phyloP scores from a whole-genome alignment of 1,140 invertebrate species.

The Nephila pilipes region DNA sequence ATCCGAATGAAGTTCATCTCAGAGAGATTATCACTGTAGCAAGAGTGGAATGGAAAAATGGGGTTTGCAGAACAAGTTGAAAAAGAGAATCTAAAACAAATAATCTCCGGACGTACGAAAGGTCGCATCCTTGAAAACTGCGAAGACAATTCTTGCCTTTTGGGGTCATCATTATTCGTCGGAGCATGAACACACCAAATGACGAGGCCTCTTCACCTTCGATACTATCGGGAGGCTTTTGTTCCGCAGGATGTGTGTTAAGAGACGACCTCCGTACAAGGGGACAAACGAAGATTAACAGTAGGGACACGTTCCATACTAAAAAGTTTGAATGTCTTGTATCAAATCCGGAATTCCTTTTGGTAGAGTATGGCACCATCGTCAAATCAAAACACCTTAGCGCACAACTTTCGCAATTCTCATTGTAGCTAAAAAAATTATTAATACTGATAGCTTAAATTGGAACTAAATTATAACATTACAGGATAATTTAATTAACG shows the following conservation, averaged over 20 bases:
- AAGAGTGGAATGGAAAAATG: not conserved
- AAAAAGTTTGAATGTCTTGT: too few species aligned
- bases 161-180: slow-evolving; percentile 24
- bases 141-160: slow-evolving; percentile 33
- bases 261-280: not conserved
- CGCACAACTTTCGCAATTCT: too few species aligned
- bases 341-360: too few species aligned
- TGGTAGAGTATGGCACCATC: too few species aligned
- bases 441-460: too few species aligned
- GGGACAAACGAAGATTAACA: not conserved
- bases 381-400: too few species aligned
- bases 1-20: too few species aligned
- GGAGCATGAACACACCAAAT: not conserved
- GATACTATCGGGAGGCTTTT: not conserved
- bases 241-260: not conserved
- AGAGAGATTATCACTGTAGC: too few species aligned
- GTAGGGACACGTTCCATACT: too few species aligned
- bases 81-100: slow-evolving; percentile 24
- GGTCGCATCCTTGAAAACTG: slow-evolving; percentile 34
- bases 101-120: not conserved
- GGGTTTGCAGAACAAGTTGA: not conserved
- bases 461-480: too few species aligned
- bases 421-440: too few species aligned
- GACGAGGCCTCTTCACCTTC: not conserved
- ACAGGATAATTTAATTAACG: too few species aligned